Evolutionary conservation across 2,888 invertebrate genomes (phyloP).

Genomic region (Cerceris rybyensis): DNA sequence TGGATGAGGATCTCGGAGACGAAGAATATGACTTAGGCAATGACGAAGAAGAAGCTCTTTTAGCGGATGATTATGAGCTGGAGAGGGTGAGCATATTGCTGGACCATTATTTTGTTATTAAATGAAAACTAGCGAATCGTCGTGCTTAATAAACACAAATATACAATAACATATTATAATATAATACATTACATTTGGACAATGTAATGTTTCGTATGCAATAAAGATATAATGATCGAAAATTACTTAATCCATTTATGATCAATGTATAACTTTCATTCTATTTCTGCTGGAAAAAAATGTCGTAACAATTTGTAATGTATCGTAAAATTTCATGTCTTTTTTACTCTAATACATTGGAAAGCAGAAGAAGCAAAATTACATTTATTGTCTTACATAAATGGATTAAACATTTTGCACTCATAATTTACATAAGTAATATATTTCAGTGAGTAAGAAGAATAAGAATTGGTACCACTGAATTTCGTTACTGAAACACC

Average conservation of each 20-base stretch:
- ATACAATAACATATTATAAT: neutral
- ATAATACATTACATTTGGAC: neutral
- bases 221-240: neutral
- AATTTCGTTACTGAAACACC: conserved; percentile 1
- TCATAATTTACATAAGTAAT: conserved; percentile 13
- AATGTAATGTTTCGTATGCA: neutral
- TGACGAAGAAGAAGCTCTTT: conserved; percentile 82
- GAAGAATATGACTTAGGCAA: conserved; percentile 82
- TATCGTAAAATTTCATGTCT: too few relatives aligned
- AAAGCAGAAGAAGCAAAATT: neutral
- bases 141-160: neutral
- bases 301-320: too few relatives aligned
- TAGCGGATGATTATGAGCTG: conserved; percentile 81
- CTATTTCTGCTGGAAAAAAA: too few relatives aligned
- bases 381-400: conserved; percentile 11
- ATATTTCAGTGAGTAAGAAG: conserved; percentile 33
- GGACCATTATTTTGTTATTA: conserved; percentile 56
- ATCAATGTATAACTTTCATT: neutral
- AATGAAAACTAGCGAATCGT: conserved; percentile 37
- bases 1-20: conserved; percentile 81
- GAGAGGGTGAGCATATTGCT: conserved; percentile 78
- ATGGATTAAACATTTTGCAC: conserved; percentile 19
- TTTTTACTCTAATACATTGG: too few relatives aligned
- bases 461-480: conserved; percentile 10
- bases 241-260: conserved; percentile 19